Base-by-base conservation (phyloP, 2,797 vertebrate species). In the Eulemur coronatus region DNA sequence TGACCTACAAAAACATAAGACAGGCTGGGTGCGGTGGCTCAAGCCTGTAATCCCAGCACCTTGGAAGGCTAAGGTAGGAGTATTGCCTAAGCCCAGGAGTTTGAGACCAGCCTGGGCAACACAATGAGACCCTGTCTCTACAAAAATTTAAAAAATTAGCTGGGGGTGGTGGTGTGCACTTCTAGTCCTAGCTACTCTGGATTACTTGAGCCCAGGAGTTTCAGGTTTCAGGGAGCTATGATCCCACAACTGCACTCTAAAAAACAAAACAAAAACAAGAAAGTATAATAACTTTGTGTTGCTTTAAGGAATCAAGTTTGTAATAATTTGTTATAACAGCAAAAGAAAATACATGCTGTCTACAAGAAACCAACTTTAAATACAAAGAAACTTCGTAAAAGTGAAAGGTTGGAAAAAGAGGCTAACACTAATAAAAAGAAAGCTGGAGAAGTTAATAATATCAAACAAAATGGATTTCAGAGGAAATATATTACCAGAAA, bases 351-450 rank as follows among this genome's bases (percentile, higher is more conserved):
- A 30, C 0, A 59, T 85, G 52, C 10, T 30, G 33, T 72, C 10
- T 91, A 61, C 5, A 85, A 63, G 86, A 88, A 80, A 94, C 22
- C 35, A 89, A 43, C 88, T 84, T 89, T 79, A 97, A 57, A 84
- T 87, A 90, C 17, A 63, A 81, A 86, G 59, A 82, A 72, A 78
- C 9, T 50, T 50, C 28, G 46, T 59, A 75, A 84, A 79, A 69
- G 14, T 41, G 17, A 91, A 86, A 84, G 46, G 10, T 48, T 78
- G 41, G 30, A 61, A 88, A 80, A 95, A 41, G 55, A 92, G 33
- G 22, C 28, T 50, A 95, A 63, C 1, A 26, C 30, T 79, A 84
- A 73, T 12, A 18, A 82, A 81, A 65, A 95, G 28, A 65, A 73
- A 84, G 76, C n/a, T 46, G 17, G 33, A 59, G 24, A 43, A 26